phyloP scores from a whole-genome alignment of 2,113 vertebrate species.

The Alethe diademata region DNA sequence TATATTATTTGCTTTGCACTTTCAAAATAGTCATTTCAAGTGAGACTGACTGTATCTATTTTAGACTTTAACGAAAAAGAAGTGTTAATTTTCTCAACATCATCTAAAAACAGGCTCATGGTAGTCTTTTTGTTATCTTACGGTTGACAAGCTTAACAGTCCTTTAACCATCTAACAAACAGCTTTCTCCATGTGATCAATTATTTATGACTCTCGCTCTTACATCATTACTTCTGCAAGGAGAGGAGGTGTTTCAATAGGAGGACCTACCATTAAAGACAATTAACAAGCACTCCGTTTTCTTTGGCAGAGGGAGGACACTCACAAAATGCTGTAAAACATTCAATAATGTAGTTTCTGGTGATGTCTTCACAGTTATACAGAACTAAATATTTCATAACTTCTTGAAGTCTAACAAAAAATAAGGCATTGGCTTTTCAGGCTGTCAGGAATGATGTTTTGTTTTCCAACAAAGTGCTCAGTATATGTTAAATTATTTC shows the following conservation, averaged over 20 bases:
- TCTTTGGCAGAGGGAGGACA: background rate
- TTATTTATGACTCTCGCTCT: constrained; percentile 46
- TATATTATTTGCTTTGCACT: constrained; percentile 31
- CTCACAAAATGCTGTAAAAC: background rate
- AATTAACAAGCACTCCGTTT: constrained; percentile 21
- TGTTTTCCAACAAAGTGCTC: background rate
- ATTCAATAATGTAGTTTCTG: background rate
- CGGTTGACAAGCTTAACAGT: constrained; percentile 5
- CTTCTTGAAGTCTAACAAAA: background rate
- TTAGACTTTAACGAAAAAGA: constrained; percentile 3
- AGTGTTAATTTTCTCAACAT: constrained; percentile 36
- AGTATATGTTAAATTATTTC: constrained; percentile 10
- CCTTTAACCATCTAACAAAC: constrained; percentile 42
- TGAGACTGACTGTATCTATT: constrained; percentile 21
- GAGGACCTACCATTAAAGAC: constrained; percentile 15
- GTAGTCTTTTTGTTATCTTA: constrained; percentile 15
- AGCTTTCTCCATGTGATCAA: constrained; percentile 23
- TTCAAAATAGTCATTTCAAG: constrained; percentile 20
- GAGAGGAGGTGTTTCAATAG: constrained; percentile 19
- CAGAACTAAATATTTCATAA: constrained; percentile 24
- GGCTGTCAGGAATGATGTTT: background rate
- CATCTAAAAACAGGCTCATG: background rate
- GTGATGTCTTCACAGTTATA: background rate
- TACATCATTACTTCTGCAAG: constrained; percentile 40
- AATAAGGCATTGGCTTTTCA: background rate